Base-by-base conservation (phyloP, 37 sponge, comb jelly and placozoan species). In the Haliclona indistincta region DNA sequence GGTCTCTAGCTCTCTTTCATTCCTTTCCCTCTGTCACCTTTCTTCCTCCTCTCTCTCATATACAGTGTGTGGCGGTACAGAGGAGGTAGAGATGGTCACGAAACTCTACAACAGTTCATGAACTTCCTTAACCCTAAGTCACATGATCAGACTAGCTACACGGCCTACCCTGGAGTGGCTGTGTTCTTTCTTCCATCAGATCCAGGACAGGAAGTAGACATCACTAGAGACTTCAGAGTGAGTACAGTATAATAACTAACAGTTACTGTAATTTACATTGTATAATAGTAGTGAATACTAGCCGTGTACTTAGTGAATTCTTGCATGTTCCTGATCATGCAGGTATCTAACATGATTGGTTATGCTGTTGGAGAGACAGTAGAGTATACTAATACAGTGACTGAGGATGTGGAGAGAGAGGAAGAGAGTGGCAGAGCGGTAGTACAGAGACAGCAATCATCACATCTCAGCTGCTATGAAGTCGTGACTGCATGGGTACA, bases 61-160 rank as follows among this genome's bases (percentile, higher is more conserved):
- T 56, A 4, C 38, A 93, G 93, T 54, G 93, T 88, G 53, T 93
- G 93, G 93, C 71, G 93, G 0, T 84, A 93, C 56, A 63, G 93
- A 47, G 93, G 93, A 33, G 93, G 93, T 4, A 74, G 93, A 32
- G 81, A 84, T 79, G 75, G 85, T 22, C 80, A 78, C 51, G 93
- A 93, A 75, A 93, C 93, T 55, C 55, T 93, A 11, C 89, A 88
- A 26, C 93, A 93, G 77, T 93, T 82, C 78, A 80, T 93, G 85
- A 66, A 61, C 30, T 93, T 93, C 54, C 40, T 93, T 15, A 86
- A 86, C 55, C n/a, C n/a, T n/a, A n/a, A n/a, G n/a, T n/a, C n/a
- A n/a, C 22, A 58, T 20, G 25, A 7, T 58, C 23, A 58, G 7
- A n/a, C 26, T 6, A n/a, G 60, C 28, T 25, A 58, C 0, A 49